Evolutionary conservation across 23 tunicate genomes (phyloP), one percentile per base, ranked within the genome.

Genomic region (Trididemnum miniatum): DNA sequence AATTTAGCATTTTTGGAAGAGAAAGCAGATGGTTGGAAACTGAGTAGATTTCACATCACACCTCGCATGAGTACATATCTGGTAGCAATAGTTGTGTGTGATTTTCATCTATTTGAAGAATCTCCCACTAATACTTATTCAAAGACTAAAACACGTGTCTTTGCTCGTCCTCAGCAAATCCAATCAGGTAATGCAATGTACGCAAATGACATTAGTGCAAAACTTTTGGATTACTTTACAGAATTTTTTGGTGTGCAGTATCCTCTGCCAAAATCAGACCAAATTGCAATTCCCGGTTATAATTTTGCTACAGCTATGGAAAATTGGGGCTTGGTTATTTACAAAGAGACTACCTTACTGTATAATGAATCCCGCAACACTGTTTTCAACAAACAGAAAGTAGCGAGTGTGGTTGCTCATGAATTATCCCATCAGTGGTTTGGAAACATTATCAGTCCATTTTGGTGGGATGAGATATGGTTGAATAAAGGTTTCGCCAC

Each of bases 391-490:
- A 85, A 89, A 54, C 95, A 84, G 65, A 28, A 71, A 23, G 82
- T 71, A 15, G 83, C 89, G 20, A 20, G 28, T 4, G 82, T 85
- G 23, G 51, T 89, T 26, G 81, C 89, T 40, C 95, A 89, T 65
- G 95, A 89, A 69, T 59, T 89, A 18, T 52, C 63, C 15, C 95
- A 89, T 73, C 95, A 89, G 83, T 90, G 96, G 96, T 90, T 90
- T 73, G 96, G 96, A 0, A 83, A 90, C 74, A 44, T 80, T 31
- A 77, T 90, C 40, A 90, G 72, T 76, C 86, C 90, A 0, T 30
- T 71, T 34, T 90, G 96, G 96, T 90, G 96, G 96, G 90, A 90
- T 67, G 85, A 90, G 26, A 60, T 90, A 7, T 90, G 96, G 96
- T 50, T 90, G 65, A 85, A 90, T 38, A 90, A 90, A 82, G 96